Evolutionary conservation across 1,140 invertebrate genomes (phyloP).

Genomic region (Drosophila baimaii): DNA sequence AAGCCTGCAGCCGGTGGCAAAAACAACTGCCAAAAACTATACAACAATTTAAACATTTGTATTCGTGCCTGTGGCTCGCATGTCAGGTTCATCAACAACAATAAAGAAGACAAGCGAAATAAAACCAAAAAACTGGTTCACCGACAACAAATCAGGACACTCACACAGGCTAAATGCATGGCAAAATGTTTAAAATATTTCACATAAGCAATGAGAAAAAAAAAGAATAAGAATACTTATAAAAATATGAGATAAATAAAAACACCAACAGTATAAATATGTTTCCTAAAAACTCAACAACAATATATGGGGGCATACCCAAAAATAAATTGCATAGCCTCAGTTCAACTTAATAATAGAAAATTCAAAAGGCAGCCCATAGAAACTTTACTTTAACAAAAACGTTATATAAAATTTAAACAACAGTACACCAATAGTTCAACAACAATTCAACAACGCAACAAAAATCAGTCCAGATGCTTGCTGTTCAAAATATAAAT

Average conservation of each 20-base stretch:
- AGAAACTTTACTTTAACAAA: not conserved
- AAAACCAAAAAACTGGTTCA: conserved; percentile 2
- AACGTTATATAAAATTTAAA: not conserved
- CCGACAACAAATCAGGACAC: conserved; percentile 15
- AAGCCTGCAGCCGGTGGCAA: conserved; percentile 46
- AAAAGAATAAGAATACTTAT: too few relatives aligned
- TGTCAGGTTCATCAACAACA: conserved; percentile 68
- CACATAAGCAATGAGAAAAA: not conserved
- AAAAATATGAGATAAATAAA: not conserved
- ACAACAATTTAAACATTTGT: conserved; percentile 74
- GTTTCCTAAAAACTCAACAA: not conserved
- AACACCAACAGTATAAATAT: not conserved
- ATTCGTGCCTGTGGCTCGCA: conserved; percentile 77
- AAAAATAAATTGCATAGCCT: not conserved
- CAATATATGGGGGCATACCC: not conserved
- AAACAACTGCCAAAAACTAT: conserved; percentile 35
- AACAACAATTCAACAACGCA: not conserved
- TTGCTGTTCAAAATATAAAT: not conserved
- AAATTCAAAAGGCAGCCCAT: not conserved
- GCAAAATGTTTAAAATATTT: not conserved
- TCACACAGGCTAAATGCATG: conserved; percentile 8
- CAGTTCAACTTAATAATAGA: too few relatives aligned
- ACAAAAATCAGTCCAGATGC: not conserved
- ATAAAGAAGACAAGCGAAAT: conserved; percentile 22
- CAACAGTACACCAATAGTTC: not conserved